Evolutionary conservation across 1,140 invertebrate species (phyloP), one percentile per base, ranked within the genome.

Genomic region (Manduca sexta): DNA sequence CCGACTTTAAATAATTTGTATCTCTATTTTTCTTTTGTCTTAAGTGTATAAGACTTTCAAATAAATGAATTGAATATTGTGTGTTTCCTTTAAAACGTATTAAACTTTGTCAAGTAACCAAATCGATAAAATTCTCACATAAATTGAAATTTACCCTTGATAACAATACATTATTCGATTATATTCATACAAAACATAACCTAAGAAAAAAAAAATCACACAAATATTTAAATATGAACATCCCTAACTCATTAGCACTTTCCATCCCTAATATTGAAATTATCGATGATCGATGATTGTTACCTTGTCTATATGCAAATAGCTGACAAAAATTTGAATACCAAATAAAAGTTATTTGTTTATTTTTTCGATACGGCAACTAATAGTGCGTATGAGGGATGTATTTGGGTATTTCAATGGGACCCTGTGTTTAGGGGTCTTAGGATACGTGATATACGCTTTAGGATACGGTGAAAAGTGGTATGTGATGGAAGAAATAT

Each of bases 291-390:
- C 61, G 67, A 68, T 76, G 55, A 60, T 60, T 54, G 56, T 41
- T 42, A 63, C 61, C 63, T 69, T 72, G 65, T 81, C 67, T 78
- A 81, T 75, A 81, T 81, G 77, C 69, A 77, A 81, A 79, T 81
- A 8, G 62, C 46, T 39, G 45, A 49, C 58, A 62, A 52, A 69
- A 62, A 81, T 77, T 75, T 75, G 72, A 79, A 75, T 73, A 70
- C 66, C 71, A 76, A 77, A 78, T 76, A 56, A 59, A 60, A 51
- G 17, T 53, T 64, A 68, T 59, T 61, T 64, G 60, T 76, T 60
- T 68, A 60, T 63, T 60, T 70, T 64, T 62, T 55, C 56, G 53
- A 65, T 64, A 62, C 47, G 52, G 31, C 42, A 53, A 50, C 53
- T 74, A 78, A 73, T 74, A 65, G 64, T 61, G 64, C 56, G 62